Conservation (phyloP, 2,888 invertebrate genomes). For the Polyommatus iphigenia region DNA sequence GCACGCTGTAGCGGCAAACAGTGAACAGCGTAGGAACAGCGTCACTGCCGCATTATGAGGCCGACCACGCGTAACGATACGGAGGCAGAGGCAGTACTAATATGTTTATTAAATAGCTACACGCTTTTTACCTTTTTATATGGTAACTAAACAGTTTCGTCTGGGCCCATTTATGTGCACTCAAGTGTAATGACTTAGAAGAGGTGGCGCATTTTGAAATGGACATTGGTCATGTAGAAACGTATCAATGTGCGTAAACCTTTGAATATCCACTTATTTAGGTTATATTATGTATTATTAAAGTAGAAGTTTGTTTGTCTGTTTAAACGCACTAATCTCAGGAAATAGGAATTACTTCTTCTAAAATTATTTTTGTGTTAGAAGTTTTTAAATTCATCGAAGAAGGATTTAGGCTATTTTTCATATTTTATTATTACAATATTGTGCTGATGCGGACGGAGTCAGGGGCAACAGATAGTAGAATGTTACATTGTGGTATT, state of each 20-base stretch:
- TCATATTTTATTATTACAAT: no score
- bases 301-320: no score
- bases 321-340: no score
- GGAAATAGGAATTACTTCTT: no score
- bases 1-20: conserved; percentile 43
- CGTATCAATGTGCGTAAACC: background rate
- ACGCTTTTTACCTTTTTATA: conserved; percentile 11
- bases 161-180: background rate
- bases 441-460: no score
- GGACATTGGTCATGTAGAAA: background rate
- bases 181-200: background rate
- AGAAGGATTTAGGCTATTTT: no score
- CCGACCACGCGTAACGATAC: conserved; percentile 58
- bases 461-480: no score
- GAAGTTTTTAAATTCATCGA: no score
- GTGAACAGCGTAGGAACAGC: conserved; percentile 35
- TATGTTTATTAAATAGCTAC: conserved; percentile 5
- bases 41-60: conserved; percentile 60
- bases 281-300: no score
- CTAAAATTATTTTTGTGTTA: no score
- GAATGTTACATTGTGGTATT: no score
- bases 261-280: background rate
- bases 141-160: background rate
- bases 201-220: background rate
- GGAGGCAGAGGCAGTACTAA: conserved; percentile 38